Evolutionary conservation across 2,113 vertebrate genomes (phyloP), one percentile per base, ranked within the genome.

Genomic region (Cynocephalus volans): DNA sequence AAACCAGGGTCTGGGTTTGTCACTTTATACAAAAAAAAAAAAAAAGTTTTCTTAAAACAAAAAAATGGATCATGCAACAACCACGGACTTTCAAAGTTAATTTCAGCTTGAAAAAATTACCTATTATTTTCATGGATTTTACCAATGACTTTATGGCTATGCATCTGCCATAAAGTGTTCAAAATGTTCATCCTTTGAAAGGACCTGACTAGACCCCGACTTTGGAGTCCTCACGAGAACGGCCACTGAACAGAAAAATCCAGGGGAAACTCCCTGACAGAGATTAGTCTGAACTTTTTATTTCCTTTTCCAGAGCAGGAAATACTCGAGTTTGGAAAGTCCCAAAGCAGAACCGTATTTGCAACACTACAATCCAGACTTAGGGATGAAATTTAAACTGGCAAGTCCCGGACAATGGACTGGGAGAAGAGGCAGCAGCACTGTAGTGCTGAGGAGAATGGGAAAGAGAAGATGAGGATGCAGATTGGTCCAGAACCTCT

Each of bases 241-340:
- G 45, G 54, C 64, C 88, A 79, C 52, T 24, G 62, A 95, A 75
- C 14, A 92, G 82, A 97, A 96, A 97, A 95, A 92, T 81, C 62
- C 85, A 67, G 69, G 73, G 93, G 94, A 45, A 97, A 97, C 82
- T 69, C 96, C 95, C 69, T 45, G 18, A n/a, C n/a, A 65, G 72
- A 93, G 69, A 67, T 89, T 45, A 88, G 82, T 86, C 50, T 45
- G 8, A 93, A 95, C 28, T 93, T 87, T 83, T 73, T 62, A 87
- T 92, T 98, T 97, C 93, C 95, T 82, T 82, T 88, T 64, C 88
- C 80, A 56, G 54, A 86, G 79, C 83, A 85, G 97, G 72, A 81
- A 95, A 90, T 72, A 76, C 6, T 81, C 8, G 10, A 36, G 79
- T 79, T 80, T 85, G 96, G 90, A 95, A 98, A 98, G 97, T 95